These are phyloP conservation scores for Nephrocerus scutellatus DNA, from an alignment of 2,888 invertebrate genomes.

Conservation along the genomic window DNA sequence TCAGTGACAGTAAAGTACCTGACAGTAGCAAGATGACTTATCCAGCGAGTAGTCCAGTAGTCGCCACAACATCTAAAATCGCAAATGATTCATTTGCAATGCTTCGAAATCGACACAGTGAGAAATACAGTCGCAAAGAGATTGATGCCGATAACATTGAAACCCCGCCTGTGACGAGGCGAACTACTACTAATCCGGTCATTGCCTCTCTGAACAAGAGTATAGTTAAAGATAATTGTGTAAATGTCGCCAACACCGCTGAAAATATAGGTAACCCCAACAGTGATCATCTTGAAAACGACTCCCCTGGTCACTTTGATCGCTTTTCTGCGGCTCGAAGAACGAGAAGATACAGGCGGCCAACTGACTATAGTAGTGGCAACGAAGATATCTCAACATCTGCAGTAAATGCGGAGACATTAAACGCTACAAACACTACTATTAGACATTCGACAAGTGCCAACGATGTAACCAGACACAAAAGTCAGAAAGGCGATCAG, in stretches of 20 bases:
- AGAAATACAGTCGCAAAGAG: slow-evolving; percentile 61
- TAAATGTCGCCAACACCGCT: slow-evolving; percentile 25
- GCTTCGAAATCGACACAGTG: slow-evolving; percentile 34
- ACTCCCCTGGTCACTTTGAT: slow-evolving; percentile 68
- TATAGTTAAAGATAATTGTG: slow-evolving; percentile 31
- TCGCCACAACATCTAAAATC: slow-evolving; percentile 10
- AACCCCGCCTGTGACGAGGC: slow-evolving; percentile 76
- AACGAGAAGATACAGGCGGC: slow-evolving; percentile 71
- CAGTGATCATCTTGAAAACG: slow-evolving; percentile 31
- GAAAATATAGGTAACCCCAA: slow-evolving; percentile 15
- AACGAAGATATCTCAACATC: slow-evolving; percentile 52
- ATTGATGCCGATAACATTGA: slow-evolving; percentile 88
- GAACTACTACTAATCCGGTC: no score
- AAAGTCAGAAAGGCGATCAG: slow-evolving; percentile 17
- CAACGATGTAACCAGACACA: slow-evolving; percentile 25
- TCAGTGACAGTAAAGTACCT: no score
- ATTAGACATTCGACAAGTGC: slow-evolving; percentile 28
- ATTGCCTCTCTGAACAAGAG: slow-evolving; percentile 34
- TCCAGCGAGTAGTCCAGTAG: slow-evolving; percentile 9
- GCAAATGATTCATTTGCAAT: slow-evolving; percentile 31
- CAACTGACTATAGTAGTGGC: slow-evolving; percentile 54
- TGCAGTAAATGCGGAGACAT: slow-evolving; percentile 39
- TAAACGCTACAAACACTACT: slow-evolving; percentile 15
- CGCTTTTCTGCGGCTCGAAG: slow-evolving; percentile 73
- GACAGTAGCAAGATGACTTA: no score